These are phyloP conservation scores for Ophioderma brevispina DNA, from an alignment of 35 echinoderm and acorn worm genomes.

Conservation along the genomic window DNA sequence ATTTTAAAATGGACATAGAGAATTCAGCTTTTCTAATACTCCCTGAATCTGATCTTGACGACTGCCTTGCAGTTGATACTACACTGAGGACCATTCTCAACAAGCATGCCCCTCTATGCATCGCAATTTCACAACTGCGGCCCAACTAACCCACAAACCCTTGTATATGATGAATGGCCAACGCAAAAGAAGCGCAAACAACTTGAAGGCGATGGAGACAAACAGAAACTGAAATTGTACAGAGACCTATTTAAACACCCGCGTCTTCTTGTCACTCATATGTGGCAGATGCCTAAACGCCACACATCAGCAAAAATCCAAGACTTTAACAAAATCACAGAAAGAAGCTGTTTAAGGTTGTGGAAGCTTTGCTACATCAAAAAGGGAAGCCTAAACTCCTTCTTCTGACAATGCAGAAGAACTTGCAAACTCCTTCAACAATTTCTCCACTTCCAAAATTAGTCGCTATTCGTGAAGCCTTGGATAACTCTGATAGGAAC, in stretches of 20 bases:
- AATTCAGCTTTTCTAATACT: background rate
- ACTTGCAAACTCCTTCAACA: constrained; percentile 1
- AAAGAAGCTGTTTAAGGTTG: constrained; percentile 13
- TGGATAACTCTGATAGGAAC: background rate
- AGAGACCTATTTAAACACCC: background rate
- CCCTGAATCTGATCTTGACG: background rate
- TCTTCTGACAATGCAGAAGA: background rate
- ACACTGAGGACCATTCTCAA: constrained; percentile 8
- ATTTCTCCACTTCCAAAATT: constrained; percentile 10
- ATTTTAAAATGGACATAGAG: background rate
- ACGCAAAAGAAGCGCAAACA: constrained; percentile 10
- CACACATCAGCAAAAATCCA: background rate
- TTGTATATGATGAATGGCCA: constrained; percentile 13
- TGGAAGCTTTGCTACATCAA: background rate
- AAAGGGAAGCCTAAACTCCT: constrained; percentile 13
- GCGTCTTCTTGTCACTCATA: background rate
- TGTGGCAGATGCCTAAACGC: background rate
- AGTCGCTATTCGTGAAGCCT: background rate
- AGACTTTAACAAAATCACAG: background rate
- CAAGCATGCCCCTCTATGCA: constrained; percentile 8
- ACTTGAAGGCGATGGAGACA: constrained; percentile 23
- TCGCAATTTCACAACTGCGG: constrained; percentile 12
- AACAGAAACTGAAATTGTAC: constrained; percentile 20
- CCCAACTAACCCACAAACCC: background rate
- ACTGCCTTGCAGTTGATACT: background rate